A percentile compares a stretch with the other conserved stretches of the same genome.
phyloP scores from a whole-genome alignment of 2,888 invertebrate species.

The Stenurella melanura region DNA sequence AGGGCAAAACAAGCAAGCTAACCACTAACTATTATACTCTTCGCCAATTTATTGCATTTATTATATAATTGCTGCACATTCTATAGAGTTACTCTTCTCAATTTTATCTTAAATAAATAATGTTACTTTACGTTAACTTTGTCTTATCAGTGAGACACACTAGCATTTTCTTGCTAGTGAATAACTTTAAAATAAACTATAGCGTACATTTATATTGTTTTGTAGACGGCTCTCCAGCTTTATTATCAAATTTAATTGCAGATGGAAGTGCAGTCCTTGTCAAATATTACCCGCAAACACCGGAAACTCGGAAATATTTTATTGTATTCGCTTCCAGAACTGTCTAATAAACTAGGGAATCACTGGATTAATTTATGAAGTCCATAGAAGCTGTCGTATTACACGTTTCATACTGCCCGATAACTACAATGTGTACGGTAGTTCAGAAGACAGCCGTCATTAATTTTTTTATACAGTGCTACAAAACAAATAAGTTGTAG shows the following conservation, averaged over 20 bases:
- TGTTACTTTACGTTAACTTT: too few relatives aligned
- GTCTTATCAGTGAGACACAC: too few relatives aligned
- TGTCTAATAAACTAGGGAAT: constrained; percentile 12
- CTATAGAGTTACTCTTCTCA: too few relatives aligned
- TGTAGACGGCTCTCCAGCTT: not conserved
- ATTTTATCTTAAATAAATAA: too few relatives aligned
- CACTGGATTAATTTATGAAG: constrained; percentile 14
- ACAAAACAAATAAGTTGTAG: not conserved
- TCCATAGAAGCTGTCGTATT: constrained; percentile 13
- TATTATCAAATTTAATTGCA: not conserved
- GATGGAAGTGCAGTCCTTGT: constrained; percentile 7
- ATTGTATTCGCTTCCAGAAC: not conserved
- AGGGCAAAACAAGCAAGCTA: too few relatives aligned
- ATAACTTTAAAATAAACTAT: not conserved
- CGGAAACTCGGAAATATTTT: not conserved
- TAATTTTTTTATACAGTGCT: not conserved
- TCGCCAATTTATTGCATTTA: too few relatives aligned
- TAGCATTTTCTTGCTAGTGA: too few relatives aligned
- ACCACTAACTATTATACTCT: too few relatives aligned
- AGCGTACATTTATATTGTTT: not conserved
- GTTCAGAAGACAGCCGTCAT: not conserved
- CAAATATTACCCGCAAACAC: constrained; percentile 11
- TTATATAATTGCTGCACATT: too few relatives aligned
- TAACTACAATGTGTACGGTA: not conserved
- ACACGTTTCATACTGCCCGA: constrained; percentile 9